Percentiles rank a stretch among this genome's conserved stretches.
phyloP scores from a whole-genome alignment of 1,140 invertebrate genomes.

The Sweltsa coloradensis region DNA sequence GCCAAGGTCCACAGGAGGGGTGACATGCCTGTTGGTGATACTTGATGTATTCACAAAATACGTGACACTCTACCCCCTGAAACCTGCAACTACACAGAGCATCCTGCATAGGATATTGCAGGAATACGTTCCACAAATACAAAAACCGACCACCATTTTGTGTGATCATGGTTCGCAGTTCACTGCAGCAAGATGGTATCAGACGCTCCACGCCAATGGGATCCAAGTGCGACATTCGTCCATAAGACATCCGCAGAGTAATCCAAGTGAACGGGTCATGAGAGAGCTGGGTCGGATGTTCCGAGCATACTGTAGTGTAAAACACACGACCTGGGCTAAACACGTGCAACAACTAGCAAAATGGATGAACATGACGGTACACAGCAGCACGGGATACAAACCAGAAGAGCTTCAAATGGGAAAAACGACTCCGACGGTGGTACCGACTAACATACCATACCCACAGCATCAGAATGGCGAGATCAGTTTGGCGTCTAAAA shows the following conservation, averaged over 20 bases:
- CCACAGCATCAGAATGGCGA: too few species aligned
- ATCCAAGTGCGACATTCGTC: conserved; percentile 6
- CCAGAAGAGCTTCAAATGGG: too few species aligned
- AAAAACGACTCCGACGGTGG: too few species aligned
- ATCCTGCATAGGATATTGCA: not conserved
- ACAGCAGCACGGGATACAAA: not conserved
- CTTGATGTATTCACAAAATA: not conserved
- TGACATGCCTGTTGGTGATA: not conserved
- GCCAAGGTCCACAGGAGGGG: not conserved
- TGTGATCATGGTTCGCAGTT: not conserved
- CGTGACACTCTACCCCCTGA: not conserved
- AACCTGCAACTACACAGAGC: not conserved
- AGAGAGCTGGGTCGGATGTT: conserved; percentile 9
- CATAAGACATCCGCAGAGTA: not conserved
- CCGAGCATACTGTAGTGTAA: conserved; percentile 10
- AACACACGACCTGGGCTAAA: conserved; percentile 6
- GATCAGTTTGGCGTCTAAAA: too few species aligned
- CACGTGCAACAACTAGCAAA: not conserved
- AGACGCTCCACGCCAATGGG: not conserved
- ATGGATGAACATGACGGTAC: not conserved
- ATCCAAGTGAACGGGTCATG: not conserved
- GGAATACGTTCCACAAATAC: not conserved
- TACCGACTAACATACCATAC: too few species aligned
- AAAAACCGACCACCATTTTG: not conserved
- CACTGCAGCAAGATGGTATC: conserved; percentile 7